phyloP scores from a whole-genome alignment of 2,888 invertebrate genomes.

The Smittia sp. region DNA sequence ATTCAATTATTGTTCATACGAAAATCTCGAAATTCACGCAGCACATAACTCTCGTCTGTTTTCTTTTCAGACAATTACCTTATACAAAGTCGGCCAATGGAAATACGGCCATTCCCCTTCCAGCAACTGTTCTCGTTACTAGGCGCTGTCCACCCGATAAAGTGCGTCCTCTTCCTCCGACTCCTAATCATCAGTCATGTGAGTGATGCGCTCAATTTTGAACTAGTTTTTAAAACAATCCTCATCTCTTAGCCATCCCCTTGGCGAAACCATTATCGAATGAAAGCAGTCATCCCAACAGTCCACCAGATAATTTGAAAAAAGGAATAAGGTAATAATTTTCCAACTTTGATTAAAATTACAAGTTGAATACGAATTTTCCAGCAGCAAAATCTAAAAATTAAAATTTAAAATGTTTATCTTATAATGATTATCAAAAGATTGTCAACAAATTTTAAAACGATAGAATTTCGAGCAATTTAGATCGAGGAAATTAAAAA shows the following conservation, averaged over 20 bases:
- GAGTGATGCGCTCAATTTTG: slow-evolving; percentile 2
- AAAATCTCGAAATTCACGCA: no score
- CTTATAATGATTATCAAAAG: no score
- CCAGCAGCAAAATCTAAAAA: no score
- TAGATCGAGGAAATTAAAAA: no score
- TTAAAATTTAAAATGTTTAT: no score
- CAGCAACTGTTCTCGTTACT: slow-evolving; percentile 67
- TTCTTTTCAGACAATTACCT: slow-evolving; percentile 57
- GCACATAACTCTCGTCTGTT: no score
- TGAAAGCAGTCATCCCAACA: slow-evolving; percentile 36
- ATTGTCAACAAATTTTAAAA: neutral
- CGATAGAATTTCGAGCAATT: no score
- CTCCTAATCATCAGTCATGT: slow-evolving; percentile 51
- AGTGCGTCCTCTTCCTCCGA: slow-evolving; percentile 63
- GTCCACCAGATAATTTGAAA: slow-evolving; percentile 30
- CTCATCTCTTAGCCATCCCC: slow-evolving; percentile 22
- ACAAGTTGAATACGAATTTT: neutral
- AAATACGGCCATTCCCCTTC: slow-evolving; percentile 67
- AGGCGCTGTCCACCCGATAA: slow-evolving; percentile 70
- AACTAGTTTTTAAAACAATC: neutral
- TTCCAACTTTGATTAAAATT: neutral
- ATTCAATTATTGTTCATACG: no score
- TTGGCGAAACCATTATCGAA: slow-evolving; percentile 16
- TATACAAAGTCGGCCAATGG: slow-evolving; percentile 53
- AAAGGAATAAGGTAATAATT: neutral